Evolutionary conservation across 2,113 vertebrate genomes (phyloP), one percentile per base, ranked within the genome.

Genomic region (Acanthochromis polyacanthus): DNA sequence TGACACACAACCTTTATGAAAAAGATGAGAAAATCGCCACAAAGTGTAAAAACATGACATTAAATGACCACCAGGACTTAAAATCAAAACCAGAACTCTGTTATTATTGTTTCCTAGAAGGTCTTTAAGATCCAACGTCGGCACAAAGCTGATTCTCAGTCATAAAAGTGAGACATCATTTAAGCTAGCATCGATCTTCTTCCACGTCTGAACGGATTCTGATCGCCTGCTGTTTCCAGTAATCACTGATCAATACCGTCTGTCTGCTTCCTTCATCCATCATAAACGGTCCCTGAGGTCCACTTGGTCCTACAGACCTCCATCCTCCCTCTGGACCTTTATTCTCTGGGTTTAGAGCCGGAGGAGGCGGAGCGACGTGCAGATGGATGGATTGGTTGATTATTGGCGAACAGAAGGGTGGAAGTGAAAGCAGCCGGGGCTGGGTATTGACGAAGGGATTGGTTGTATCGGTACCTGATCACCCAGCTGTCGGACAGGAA

Each of bases 221-320:
- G 73, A 85, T 89, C 23, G 15, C 79, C 45, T 48, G 5, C 60
- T 71, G 70, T 65, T 83, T 15, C 50, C 9, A 55, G 85, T 82
- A 75, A 80, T 93, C 71, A 48, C 40, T 82, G 58, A 88, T 94
- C 89, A 93, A 89, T 89, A 90, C 43, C 30, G 23, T 61, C 52
- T 38, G 51, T 52, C 10, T 55, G 19, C 50, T 23, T 48, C 50
- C 25, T 43, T 48, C 10, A 2, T 75, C 48, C n/a, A 7, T 53
- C 77, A 53, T 67, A 10, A 82, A 3, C 56, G 1, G 3, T 73
- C 80, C 82, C 82, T 0, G 9, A 76, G 63, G 80, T 80, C 84
- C 67, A 70, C 19, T 78, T 38, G 45, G 45, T 80, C 63, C 53
- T 69, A 11, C 71, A 32, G 0, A 59, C 14, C 63, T 40, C n/a